These are phyloP conservation scores for Drosophila barbarae DNA, from an alignment of 2,888 invertebrate genomes.

Conservation along the genomic window DNA sequence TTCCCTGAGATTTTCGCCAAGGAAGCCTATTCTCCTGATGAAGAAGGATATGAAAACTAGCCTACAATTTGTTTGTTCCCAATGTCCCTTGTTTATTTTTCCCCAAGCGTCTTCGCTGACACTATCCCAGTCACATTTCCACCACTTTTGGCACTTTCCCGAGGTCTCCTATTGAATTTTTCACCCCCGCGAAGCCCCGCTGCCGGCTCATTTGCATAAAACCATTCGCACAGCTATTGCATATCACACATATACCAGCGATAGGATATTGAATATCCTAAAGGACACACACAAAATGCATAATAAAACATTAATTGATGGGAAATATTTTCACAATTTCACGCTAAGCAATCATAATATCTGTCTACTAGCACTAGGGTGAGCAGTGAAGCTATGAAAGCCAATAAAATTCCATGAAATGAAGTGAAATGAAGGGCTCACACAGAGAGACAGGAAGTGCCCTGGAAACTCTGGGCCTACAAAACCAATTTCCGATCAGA, in stretches of 20 bases:
- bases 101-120: slow-evolving; percentile 1
- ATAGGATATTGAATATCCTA: slow-evolving; percentile 63
- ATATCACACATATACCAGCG: slow-evolving; percentile 38
- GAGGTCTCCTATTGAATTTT: background rate
- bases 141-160: slow-evolving; percentile 28
- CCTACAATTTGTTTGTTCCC: background rate
- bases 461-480: slow-evolving; percentile 59
- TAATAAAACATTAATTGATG: slow-evolving; percentile 62
- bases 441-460: slow-evolving; percentile 55
- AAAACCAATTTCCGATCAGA: slow-evolving; percentile 76
- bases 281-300: slow-evolving; percentile 45
- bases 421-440: background rate
- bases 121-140: slow-evolving; percentile 8
- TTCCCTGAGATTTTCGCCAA: background rate
- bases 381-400: slow-evolving; percentile 71
- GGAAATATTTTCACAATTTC: slow-evolving; percentile 68
- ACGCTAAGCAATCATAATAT: slow-evolving; percentile 68
- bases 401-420: slow-evolving; percentile 9
- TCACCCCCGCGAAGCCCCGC: slow-evolving; percentile 13
- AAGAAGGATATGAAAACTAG: too few relatives aligned
- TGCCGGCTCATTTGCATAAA: slow-evolving; percentile 53
- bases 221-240: slow-evolving; percentile 69
- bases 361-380: slow-evolving; percentile 42
- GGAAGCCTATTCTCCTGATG: background rate
- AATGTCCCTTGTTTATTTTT: background rate